These are phyloP conservation scores for Tenebrio molitor DNA, from an alignment of 1,140 invertebrate genomes.

Conservation along the genomic window DNA sequence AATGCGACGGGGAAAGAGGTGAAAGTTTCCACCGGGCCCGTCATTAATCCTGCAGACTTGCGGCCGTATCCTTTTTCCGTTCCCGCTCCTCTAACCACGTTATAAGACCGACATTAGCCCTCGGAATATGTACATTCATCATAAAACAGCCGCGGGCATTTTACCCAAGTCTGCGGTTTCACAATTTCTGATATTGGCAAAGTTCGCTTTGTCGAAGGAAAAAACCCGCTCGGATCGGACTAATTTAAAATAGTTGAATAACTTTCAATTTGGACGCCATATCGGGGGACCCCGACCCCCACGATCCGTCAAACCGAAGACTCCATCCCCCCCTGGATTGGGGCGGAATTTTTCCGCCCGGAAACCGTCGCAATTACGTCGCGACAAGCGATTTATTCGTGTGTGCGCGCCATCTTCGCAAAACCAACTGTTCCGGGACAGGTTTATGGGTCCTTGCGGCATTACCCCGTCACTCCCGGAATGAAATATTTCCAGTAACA, in stretches of 20 bases:
- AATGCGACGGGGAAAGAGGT: background rate
- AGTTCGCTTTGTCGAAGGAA: slow-evolving; percentile 36
- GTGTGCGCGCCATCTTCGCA: slow-evolving; percentile 27
- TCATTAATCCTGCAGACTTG: slow-evolving; percentile 5
- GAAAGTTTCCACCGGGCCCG: background rate
- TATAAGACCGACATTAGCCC: slow-evolving; percentile 26
- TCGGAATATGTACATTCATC: slow-evolving; percentile 37
- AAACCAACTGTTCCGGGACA: slow-evolving; percentile 19
- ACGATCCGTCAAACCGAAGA: too few relatives aligned
- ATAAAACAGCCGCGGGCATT: slow-evolving; percentile 28
- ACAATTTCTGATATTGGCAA: slow-evolving; percentile 20
- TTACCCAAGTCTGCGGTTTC: slow-evolving; percentile 23
- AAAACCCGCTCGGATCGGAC: slow-evolving; percentile 17
- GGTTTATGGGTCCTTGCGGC: slow-evolving; percentile 34
- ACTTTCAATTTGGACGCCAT: slow-evolving; percentile 24
- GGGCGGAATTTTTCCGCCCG: background rate
- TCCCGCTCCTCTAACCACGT: slow-evolving; percentile 18
- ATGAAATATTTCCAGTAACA: slow-evolving; percentile 25
- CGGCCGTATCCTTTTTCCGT: slow-evolving; percentile 16
- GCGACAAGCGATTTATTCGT: slow-evolving; percentile 26
- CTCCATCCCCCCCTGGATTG: too few relatives aligned
- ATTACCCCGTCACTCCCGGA: slow-evolving; percentile 16
- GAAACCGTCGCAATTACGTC: slow-evolving; percentile 3
- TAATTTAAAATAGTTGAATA: slow-evolving; percentile 31
- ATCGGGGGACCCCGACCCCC: too few relatives aligned